Base-by-base conservation (phyloP, 2,888 invertebrate genomes). In the Cephus rjabovi region DNA sequence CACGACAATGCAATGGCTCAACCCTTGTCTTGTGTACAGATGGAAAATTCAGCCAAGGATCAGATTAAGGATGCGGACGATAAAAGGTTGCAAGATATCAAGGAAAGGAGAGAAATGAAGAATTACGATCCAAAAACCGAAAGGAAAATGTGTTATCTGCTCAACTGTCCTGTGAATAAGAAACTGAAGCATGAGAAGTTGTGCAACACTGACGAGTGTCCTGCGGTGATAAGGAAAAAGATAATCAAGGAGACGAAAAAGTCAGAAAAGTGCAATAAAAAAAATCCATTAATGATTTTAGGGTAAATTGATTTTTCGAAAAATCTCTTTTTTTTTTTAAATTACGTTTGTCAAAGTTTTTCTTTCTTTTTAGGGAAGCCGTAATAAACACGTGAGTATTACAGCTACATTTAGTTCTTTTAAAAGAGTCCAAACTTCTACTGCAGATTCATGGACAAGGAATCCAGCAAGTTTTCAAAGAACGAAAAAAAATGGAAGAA, bases 131-230 rank as follows among this genome's bases (percentile, higher is more conserved):
- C 3, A 56, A 73, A 34, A 70, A 73, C 30, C 34, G 73, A 56
- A 56, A 73, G 12, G 3, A 73, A 12, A 71, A 73, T 34, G 37
- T 78, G 78, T 40, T 75, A 76, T 35, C 2, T 37, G 11, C 71
- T 34, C 30, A 70, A 69, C n/a, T 78, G 78, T 71, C 78, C 78
- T 73, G 75, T 70, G 11, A 69, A 37, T 33, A 76, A 74, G 74
- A 74, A 35, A 35, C n/a, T 73, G 89, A 33, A 91, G 12, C 73
- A 75, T 34, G 81, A 80, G 34, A 76, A 76, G n/a, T 77, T 80
- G 12, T 80, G 78, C 56, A 71, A 35, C 31, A 75, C 75, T 6
- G 33, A 70, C 23, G 78, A 78, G 68, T 73, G 78, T 56, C 77
- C 81, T 34, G 76, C 73, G 37, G 73, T 73, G 34, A 12, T 77